phyloP scores from a whole-genome alignment of 1,140 invertebrate species.

The Ridgeia piscesae region DNA sequence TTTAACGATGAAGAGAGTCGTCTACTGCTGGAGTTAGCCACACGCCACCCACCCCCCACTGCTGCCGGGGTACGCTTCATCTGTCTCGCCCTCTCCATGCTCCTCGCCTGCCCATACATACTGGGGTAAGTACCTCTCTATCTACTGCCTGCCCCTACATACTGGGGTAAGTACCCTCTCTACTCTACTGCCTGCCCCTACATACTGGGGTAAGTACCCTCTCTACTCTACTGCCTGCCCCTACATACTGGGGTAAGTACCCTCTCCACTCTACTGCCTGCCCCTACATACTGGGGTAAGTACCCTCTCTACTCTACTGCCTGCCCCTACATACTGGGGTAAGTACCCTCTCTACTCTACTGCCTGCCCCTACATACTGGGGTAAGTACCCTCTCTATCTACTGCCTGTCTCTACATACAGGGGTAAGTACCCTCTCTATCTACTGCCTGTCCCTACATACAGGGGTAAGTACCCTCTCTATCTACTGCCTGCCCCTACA shows the following conservation, averaged over 20 bases:
- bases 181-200: too few relatives aligned
- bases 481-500: too few relatives aligned
- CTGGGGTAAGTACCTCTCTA: constrained; percentile 60
- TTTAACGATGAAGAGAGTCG: constrained; percentile 92
- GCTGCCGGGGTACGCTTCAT: constrained; percentile 90
- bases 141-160: not conserved
- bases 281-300: not conserved
- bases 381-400: too few relatives aligned
- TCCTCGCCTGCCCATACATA: constrained; percentile 89
- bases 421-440: too few relatives aligned
- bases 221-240: too few relatives aligned
- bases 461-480: too few relatives aligned
- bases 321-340: not conserved
- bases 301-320: not conserved
- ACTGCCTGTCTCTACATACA: too few relatives aligned
- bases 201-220: too few relatives aligned
- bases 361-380: too few relatives aligned
- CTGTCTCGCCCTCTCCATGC: constrained; percentile 88
- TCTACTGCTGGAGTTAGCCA: constrained; percentile 80
- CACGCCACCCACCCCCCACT: constrained; percentile 84
- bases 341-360: too few relatives aligned
- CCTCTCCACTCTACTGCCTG: not conserved
- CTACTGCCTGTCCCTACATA: too few relatives aligned
- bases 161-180: not conserved
- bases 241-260: not conserved